Base-by-base conservation (phyloP, 1,140 invertebrate genomes). In the Diachasmimorpha longicaudata region DNA sequence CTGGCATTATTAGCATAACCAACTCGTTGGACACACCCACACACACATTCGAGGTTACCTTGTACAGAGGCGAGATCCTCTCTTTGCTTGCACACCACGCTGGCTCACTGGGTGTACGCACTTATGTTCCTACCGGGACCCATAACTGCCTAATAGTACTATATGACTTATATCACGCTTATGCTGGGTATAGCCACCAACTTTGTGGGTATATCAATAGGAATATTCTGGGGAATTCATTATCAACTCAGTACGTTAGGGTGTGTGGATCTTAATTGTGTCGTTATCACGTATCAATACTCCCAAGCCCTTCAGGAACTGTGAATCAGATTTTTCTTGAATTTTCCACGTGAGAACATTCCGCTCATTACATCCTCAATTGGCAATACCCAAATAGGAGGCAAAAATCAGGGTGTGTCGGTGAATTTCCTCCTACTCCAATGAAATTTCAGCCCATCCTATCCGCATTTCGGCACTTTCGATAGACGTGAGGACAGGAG, bases 101-200 rank as follows among this genome's bases (percentile, higher is more conserved):
- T 25, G 39, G 68, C 72, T 77, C 79, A 79, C 69, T 77, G 79
- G 19, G 78, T 77, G 79, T 80, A 83, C 84, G 82, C 70, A 74
- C 74, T 16, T 69, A 79, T 79, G 76, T 80, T 83, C 70, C 86
- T 85, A 81, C 73, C 75, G 86, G 84, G 86, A 88, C 81, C 81
- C 82, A 86, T 88, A 86, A 83, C 81, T 83, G 82, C 79, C 84
- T 85, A 84, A 87, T 87, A 85, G 87, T 81, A 82, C 81, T 80
- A 85, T 83, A 78, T 86, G 84, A 82, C 85, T 86, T 86, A 85
- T 86, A 85, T 82, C 82, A 81, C 78, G 78, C 76, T 80, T 80
- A 79, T 58, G 14, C 69, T 48, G 14, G 16, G 44, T 13, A 14
- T 72, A 66, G 48, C n/a, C 44, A 36, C 63, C 13, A 70, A 69